phyloP scores from a whole-genome alignment of 2,888 invertebrate genomes.

The Horisme vitalbata region DNA sequence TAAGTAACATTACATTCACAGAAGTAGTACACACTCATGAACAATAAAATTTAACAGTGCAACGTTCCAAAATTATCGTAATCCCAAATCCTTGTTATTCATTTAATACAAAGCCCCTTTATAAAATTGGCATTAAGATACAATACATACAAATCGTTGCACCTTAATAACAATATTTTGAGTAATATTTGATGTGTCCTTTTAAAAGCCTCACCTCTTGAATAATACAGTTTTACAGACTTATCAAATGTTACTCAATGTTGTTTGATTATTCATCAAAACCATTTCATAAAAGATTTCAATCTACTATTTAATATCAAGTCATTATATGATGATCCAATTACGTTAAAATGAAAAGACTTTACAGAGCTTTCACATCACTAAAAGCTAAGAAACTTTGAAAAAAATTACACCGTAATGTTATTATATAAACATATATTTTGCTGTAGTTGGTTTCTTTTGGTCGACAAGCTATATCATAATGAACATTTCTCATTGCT shows the following conservation, averaged over 20 bases:
- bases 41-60: constrained; percentile 32
- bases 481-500: constrained; percentile 64
- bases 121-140: constrained; percentile 68
- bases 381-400: too few species aligned
- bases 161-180: constrained; percentile 31
- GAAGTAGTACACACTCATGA: constrained; percentile 23
- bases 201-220: background rate
- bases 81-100: constrained; percentile 17
- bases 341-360: too few species aligned
- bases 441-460: constrained; percentile 15
- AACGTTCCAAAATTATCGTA: constrained; percentile 34
- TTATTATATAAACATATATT: too few species aligned
- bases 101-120: constrained; percentile 72
- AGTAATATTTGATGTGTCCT: constrained; percentile 16
- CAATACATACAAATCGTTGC: constrained; percentile 36
- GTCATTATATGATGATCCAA: background rate
- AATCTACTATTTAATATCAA: too few species aligned
- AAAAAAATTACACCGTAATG: too few species aligned
- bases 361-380: too few species aligned
- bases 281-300: too few species aligned
- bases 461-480: too few species aligned
- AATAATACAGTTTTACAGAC: background rate
- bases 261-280: too few species aligned
- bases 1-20: constrained; percentile 58
- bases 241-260: constrained; percentile 10